Base-by-base conservation (phyloP, 2,888 invertebrate genomes). In the Pammene aurita region DNA sequence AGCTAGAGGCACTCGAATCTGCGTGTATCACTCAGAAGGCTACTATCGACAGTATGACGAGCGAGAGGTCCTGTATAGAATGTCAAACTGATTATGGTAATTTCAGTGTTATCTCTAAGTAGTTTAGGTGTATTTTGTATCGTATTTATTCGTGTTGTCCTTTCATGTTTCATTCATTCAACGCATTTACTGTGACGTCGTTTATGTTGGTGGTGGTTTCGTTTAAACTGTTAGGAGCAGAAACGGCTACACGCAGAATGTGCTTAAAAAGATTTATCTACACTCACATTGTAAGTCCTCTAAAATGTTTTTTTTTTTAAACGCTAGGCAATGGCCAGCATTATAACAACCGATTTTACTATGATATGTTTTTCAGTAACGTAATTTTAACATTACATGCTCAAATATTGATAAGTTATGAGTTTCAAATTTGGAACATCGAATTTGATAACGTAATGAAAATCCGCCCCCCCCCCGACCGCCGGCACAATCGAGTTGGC, bases 61-160 rank as follows among this genome's bases (percentile, higher is more conserved):
- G 79, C 57, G 84, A 84, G 11, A 74, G 75, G 14, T 76, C 77
- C 72, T 73, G 70, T 64, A 80, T 75, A 66, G 78, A 77, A 74
- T 80, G 80, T 69, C 88, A 88, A 71, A 85, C 85, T 55, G 79
- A 80, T 9, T 67, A 73, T 73, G 84, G 84, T 84, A 84, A 80
- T 71, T 75, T 81, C 79, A 73, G 42, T 18, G 58, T 64, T 52
- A 62, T 67, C 64, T 60, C 65, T 72, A 56, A 60, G 57, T 69
- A 63, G 74, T 61, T 68, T 71, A 74, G 67, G 72, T 71, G 75
- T 78, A 72, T 74, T 70, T 73, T 75, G 66, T 63, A 38, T 71
- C 67, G 54, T 55, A 52, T 41, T 56, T 60, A 44, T 68, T 50
- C 73, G 41, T 72, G 63, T 70, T 58, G 41, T 50, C 65, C 61